phyloP scores from a whole-genome alignment of 2,113 vertebrate genomes.

The Coturnix japonica region DNA sequence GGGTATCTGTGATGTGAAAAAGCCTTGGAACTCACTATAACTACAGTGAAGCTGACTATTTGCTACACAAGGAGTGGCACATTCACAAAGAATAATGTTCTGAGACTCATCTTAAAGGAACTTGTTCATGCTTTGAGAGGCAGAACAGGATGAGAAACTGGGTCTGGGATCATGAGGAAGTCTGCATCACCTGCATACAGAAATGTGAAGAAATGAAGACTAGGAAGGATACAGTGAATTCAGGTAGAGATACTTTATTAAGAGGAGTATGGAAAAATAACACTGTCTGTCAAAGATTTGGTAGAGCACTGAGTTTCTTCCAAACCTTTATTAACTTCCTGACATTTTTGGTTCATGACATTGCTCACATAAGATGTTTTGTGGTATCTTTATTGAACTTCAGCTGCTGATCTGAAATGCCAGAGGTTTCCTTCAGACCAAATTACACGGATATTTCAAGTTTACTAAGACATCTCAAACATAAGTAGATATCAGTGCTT shows the following conservation, averaged over 20 bases:
- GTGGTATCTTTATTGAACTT: not conserved
- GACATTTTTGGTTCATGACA: not conserved
- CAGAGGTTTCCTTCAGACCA: not conserved
- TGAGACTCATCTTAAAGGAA: not conserved
- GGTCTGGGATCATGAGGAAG: not conserved
- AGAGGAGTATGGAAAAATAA: not conserved
- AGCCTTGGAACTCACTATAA: not conserved
- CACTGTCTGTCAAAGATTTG: not conserved
- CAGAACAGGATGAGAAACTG: not conserved
- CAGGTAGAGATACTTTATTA: not conserved
- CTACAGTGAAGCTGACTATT: not conserved
- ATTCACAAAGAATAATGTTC: not conserved
- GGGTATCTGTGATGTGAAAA: not conserved
- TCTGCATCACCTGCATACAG: not conserved
- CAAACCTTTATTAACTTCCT: not conserved
- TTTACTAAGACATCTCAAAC: not conserved
- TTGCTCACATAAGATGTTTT: not conserved
- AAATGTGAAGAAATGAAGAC: not conserved
- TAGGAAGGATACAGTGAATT: not conserved
- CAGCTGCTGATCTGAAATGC: not conserved
- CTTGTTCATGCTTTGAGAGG: not conserved
- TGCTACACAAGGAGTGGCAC: not conserved
- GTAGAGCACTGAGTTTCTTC: not conserved
- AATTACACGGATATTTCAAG: accelerated
- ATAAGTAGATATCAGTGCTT: not conserved